phyloP scores from a whole-genome alignment of 30 jellyfish, hydroid and myxozoan species.

The Aurelia aurita complex sp. Pacific region DNA sequence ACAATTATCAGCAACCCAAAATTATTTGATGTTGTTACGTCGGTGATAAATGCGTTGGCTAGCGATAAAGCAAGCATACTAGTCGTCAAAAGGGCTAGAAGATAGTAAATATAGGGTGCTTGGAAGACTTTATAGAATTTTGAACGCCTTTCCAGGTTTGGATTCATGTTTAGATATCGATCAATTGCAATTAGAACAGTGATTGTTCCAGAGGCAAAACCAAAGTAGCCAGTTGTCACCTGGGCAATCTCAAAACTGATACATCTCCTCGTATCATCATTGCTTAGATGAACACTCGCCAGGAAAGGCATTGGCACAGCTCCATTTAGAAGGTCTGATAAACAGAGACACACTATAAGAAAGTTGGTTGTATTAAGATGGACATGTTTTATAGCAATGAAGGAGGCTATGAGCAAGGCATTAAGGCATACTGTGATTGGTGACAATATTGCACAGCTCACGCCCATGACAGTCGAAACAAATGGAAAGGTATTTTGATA shows the following conservation, averaged over 20 bases:
- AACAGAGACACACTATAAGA: conserved; percentile 8
- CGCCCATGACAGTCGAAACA: neutral
- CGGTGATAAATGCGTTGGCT: too few species aligned
- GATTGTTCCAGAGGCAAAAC: neutral
- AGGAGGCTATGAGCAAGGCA: conserved; percentile 3
- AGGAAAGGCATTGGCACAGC: conserved; percentile 17
- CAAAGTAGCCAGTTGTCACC: neutral
- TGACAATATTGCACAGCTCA: neutral
- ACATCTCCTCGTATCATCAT: neutral
- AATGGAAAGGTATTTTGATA: too few species aligned
- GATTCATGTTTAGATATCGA: conserved; percentile 40
- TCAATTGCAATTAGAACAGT: conserved; percentile 21
- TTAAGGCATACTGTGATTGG: neutral
- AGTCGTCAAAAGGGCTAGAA: too few species aligned
- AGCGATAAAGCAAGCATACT: too few species aligned
- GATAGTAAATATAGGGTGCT: too few species aligned
- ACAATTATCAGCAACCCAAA: too few species aligned
- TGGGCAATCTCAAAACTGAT: neutral
- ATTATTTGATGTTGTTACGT: too few species aligned
- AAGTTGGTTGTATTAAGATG: conserved; percentile 21
- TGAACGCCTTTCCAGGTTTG: neutral
- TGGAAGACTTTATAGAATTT: too few species aligned
- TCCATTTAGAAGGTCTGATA: conserved; percentile 14
- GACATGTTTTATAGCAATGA: conserved; percentile 21
- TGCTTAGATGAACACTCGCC: neutral